Evolutionary conservation across 2,888 invertebrate species (phyloP).

Genomic region (Helleia helle): DNA sequence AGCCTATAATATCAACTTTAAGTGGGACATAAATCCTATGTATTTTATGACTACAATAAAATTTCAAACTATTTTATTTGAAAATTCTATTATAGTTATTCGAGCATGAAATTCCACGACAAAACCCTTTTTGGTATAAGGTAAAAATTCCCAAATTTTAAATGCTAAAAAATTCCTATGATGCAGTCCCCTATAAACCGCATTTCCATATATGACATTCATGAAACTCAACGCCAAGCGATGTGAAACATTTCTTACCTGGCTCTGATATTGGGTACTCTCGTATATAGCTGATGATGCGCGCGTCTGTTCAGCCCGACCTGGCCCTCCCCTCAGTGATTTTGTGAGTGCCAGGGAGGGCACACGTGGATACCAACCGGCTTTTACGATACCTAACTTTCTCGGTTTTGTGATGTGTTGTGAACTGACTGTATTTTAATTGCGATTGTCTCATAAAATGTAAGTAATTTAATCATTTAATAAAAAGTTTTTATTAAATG

Average conservation of each 20-base stretch:
- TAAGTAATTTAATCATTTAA: slow-evolving; percentile 9
- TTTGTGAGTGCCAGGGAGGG: slow-evolving; percentile 32
- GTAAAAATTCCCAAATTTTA: neutral
- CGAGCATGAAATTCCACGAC: too few species aligned
- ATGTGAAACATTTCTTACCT: slow-evolving; percentile 45
- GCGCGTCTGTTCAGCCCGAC: slow-evolving; percentile 55
- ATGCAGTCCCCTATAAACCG: slow-evolving; percentile 15
- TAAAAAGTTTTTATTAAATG: too few species aligned
- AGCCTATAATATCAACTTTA: too few species aligned
- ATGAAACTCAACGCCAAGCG: slow-evolving; percentile 24
- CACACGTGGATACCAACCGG: slow-evolving; percentile 35
- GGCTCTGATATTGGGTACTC: slow-evolving; percentile 43
- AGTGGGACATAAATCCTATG: too few species aligned
- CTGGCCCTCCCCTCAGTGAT: slow-evolving; percentile 58
- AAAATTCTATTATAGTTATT: too few species aligned
- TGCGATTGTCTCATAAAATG: slow-evolving; percentile 33
- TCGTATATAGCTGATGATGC: slow-evolving; percentile 50
- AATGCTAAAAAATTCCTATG: slow-evolving; percentile 10
- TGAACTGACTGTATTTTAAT: slow-evolving; percentile 35
- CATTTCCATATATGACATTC: slow-evolving; percentile 21
- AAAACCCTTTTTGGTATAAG: too few species aligned
- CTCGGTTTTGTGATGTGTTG: slow-evolving; percentile 33
- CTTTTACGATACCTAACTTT: slow-evolving; percentile 28
- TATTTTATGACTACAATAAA: too few species aligned
- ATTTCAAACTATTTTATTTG: too few species aligned